phyloP scores from a whole-genome alignment of 2,113 vertebrate genomes.

The Vombatus ursinus region DNA sequence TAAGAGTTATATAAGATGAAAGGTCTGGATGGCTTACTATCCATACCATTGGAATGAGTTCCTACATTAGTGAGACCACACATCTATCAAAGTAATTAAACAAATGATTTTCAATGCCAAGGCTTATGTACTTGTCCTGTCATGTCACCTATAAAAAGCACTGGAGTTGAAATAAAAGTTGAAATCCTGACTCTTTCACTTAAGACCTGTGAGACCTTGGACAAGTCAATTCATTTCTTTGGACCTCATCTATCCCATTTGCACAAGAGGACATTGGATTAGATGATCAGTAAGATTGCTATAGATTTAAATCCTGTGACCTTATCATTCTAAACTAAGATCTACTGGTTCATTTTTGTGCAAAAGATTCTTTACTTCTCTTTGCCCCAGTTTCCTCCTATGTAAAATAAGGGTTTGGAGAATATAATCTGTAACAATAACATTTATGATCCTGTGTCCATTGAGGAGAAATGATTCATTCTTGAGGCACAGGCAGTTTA shows the following conservation, averaged over 20 bases:
- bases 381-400: not conserved
- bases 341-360: not conserved
- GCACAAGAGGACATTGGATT: not conserved
- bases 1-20: not conserved
- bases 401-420: not conserved
- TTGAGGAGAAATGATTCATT: not conserved
- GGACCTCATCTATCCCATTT: not conserved
- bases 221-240: not conserved
- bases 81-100: not conserved
- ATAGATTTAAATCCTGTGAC: not conserved
- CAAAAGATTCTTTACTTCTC: not conserved
- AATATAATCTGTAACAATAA: not conserved
- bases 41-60: not conserved
- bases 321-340: not conserved
- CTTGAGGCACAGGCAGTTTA: not conserved
- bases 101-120: not conserved
- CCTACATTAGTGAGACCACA: not conserved
- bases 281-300: not conserved
- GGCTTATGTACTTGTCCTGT: not conserved
- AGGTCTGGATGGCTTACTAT: not conserved
- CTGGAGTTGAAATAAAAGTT: not conserved
- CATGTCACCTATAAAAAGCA: not conserved
- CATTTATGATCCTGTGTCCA: not conserved
- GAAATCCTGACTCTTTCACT: not conserved
- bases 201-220: not conserved